A percentile compares a stretch with the other conserved stretches of the same genome.
Conservation (phyloP, 2,113 vertebrate species). For the Loxodonta africana region DNA sequence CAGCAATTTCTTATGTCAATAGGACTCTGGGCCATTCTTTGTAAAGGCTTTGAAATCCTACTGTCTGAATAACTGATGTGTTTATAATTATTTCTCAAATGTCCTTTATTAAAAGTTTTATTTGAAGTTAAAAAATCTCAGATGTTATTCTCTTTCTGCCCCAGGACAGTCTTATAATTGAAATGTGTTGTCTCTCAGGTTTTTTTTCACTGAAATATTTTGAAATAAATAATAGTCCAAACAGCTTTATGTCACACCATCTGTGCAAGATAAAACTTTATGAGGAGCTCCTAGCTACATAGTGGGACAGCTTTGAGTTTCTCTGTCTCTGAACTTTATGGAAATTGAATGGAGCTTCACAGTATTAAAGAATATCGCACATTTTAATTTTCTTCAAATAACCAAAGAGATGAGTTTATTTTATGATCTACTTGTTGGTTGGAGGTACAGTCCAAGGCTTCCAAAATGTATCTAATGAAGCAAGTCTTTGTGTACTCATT, state of each 20-base stretch:
- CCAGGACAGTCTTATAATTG: conserved; percentile 67
- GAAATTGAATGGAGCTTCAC: background rate
- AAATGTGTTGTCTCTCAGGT: conserved; percentile 65
- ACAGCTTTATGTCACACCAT: conserved; percentile 74
- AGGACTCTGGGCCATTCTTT: background rate
- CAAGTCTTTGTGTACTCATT: background rate
- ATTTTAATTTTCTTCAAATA: conserved; percentile 59
- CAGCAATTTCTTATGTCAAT: background rate
- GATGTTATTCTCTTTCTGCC: conserved; percentile 59
- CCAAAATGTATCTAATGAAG: background rate
- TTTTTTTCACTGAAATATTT: conserved; percentile 72
- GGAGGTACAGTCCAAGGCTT: background rate
- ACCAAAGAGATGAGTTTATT: background rate
- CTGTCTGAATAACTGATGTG: conserved; percentile 56
- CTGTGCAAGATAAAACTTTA: conserved; percentile 65
- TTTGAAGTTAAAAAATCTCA: conserved; percentile 50
- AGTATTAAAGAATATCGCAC: background rate
- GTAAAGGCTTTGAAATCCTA: conserved; percentile 60
- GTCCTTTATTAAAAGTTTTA: conserved; percentile 59
- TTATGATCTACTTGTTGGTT: background rate
- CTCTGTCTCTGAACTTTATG: background rate
- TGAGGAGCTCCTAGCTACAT: conserved; percentile 45
- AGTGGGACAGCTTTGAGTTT: background rate
- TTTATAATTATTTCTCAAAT: conserved; percentile 70
- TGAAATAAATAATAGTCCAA: conserved; percentile 77